Evolutionary conservation across 2,113 vertebrate genomes (phyloP).

Genomic region (Phylloscopus trochiloides): DNA sequence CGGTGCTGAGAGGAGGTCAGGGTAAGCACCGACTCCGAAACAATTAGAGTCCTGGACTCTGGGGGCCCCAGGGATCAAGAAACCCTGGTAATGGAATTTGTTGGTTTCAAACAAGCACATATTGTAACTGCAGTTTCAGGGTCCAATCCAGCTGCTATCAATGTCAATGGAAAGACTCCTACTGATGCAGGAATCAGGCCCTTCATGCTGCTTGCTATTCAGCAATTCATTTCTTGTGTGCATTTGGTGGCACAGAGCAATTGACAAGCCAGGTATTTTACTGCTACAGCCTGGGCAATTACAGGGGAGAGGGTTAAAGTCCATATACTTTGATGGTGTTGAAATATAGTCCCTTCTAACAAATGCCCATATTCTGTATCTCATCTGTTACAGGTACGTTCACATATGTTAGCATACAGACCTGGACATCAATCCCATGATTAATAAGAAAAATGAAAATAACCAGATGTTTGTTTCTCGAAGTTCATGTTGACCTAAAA

Average conservation of each 20-base stretch:
- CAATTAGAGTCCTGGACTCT: not conserved
- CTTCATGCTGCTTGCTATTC: not conserved
- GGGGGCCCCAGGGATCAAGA: not conserved
- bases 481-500: constrained; percentile 64
- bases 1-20: not conserved
- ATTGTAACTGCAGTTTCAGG: constrained; percentile 32
- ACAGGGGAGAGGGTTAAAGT: not conserved
- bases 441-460: constrained; percentile 61
- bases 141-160: constrained; percentile 25
- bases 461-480: constrained; percentile 62
- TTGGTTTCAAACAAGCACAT: constrained; percentile 2
- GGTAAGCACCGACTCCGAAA: not conserved
- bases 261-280: constrained; percentile 24
- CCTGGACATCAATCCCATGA: constrained; percentile 22
- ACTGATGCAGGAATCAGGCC: not conserved
- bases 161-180: not conserved
- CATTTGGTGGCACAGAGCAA: not conserved
- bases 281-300: not conserved
- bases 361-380: constrained; percentile 41
- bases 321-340: constrained; percentile 1
- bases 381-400: constrained; percentile 32
- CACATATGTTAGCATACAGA: constrained; percentile 1
- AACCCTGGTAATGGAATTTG: constrained; percentile 20
- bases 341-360: constrained; percentile 37
- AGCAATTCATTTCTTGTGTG: not conserved